phyloP scores from a whole-genome alignment of 2,888 invertebrate genomes.

The Glyphotaelius pellucidus region DNA sequence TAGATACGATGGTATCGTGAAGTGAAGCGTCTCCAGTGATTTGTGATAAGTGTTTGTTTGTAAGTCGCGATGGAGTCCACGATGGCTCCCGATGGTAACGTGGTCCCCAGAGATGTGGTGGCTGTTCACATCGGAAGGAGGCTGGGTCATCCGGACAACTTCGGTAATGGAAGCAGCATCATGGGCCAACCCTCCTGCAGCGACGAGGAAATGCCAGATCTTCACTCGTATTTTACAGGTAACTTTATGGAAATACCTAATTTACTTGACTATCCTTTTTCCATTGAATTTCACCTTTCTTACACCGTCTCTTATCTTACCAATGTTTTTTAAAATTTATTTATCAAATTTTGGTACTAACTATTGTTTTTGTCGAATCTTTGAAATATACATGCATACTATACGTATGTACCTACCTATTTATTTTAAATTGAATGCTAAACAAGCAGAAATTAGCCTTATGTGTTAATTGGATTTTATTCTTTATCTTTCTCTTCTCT shows the following conservation, averaged over 20 bases:
- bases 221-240: constrained; percentile 73
- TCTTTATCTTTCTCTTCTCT: too few species aligned
- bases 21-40: background rate
- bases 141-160: constrained; percentile 48
- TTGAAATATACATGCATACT: too few species aligned
- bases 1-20: background rate
- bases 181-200: constrained; percentile 69
- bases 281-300: background rate
- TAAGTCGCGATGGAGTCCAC: background rate
- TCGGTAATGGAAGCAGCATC: constrained; percentile 59
- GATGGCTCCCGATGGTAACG: background rate
- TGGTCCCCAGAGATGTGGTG: constrained; percentile 52
- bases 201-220: constrained; percentile 73
- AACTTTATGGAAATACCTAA: constrained; percentile 61
- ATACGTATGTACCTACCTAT: too few species aligned
- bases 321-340: too few species aligned
- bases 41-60: background rate
- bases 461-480: too few species aligned
- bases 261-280: background rate
- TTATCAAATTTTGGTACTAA: too few species aligned
- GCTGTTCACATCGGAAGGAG: constrained; percentile 61
- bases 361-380: too few species aligned
- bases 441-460: too few species aligned
- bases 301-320: background rate
- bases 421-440: too few species aligned